Base-by-base conservation (phyloP, 2,888 invertebrate species). In the Hydroisotoma schaefferi region DNA sequence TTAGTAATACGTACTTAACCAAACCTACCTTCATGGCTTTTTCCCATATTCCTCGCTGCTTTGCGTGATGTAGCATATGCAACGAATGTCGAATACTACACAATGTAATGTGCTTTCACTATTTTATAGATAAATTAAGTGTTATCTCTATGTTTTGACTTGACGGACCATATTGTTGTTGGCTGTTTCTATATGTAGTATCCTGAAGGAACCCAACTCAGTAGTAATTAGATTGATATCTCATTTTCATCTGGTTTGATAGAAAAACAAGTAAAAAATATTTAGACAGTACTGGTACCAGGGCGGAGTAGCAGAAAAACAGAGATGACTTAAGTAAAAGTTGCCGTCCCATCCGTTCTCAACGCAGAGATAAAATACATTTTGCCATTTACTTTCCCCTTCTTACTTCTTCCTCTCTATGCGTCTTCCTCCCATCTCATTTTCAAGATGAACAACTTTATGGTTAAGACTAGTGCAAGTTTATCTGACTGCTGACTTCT, bases 161-260 rank as follows among this genome's bases (percentile, higher is more conserved):
- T n/a, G n/a, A n/a, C n/a, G n/a, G n/a, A n/a, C n/a, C n/a, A n/a
- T n/a, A n/a, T n/a, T 40, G 40, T 5, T 40, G 40, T 40, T 40
- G n/a, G 40, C n/a, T 20, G 5, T 15, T 15, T 22, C 5, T 6
- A 6, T 10, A 12, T 23, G 46, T 46, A 52, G 37, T 33, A 33
- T 52, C 52, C 52, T 52, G 52, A 6, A 52, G 52, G 52, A 52
- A 52, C 29, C 52, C 20, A 33, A 52, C 33, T 52, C 52, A 52
- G 22, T 25, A 37, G 52, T 52, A 52, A 52, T 52, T 52, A 52
- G 52, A 52, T 52, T 52, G 52, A 52, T 52, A 52, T 52, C 52
- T 52, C 29, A 52, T 52, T 52, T 52, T 33, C 29, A 29, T 52
- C 52, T 18, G 33, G 37, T 33, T 33, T 8, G 22, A 52, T 52